These are phyloP conservation scores for Bombus consobrinus DNA, from an alignment of 1,140 invertebrate genomes.

Conservation along the genomic window DNA sequence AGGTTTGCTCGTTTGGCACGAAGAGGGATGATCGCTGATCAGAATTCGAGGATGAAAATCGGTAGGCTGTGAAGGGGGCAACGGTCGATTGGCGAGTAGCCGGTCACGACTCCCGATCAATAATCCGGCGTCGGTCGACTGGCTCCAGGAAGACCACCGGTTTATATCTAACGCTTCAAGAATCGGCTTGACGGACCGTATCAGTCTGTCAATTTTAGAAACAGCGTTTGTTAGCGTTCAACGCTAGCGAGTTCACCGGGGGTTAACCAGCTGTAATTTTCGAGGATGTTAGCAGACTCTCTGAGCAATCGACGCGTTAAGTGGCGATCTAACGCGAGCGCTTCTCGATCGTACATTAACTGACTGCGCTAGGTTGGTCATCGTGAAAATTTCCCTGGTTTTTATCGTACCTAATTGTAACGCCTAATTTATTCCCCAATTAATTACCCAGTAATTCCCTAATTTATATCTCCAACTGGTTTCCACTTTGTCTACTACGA, in stretches of 20 bases:
- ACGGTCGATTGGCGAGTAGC: background rate
- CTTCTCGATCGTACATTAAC: background rate
- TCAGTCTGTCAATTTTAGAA: slow-evolving; percentile 23
- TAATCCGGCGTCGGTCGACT: background rate
- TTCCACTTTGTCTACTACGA: background rate
- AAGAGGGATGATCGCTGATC: background rate
- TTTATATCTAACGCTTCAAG: slow-evolving; percentile 12
- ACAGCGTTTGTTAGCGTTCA: slow-evolving; percentile 18
- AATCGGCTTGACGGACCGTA: slow-evolving; percentile 2
- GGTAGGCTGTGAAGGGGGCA: background rate
- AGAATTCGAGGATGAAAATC: slow-evolving; percentile 6
- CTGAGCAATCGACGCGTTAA: background rate
- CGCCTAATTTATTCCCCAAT: background rate
- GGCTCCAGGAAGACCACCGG: slow-evolving; percentile 6
- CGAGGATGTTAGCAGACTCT: background rate
- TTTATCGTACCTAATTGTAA: background rate
- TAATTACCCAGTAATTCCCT: background rate
- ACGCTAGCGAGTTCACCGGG: background rate
- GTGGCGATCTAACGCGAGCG: background rate
- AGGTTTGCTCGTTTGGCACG: background rate
- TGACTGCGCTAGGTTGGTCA: background rate
- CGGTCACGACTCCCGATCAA: background rate
- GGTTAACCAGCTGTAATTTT: slow-evolving; percentile 24
- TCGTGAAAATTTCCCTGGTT: background rate
- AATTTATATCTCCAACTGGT: background rate